Evolutionary conservation across 2,888 invertebrate genomes (phyloP), one percentile per base, ranked within the genome.

Genomic region (Lasioglossum villosulum): DNA sequence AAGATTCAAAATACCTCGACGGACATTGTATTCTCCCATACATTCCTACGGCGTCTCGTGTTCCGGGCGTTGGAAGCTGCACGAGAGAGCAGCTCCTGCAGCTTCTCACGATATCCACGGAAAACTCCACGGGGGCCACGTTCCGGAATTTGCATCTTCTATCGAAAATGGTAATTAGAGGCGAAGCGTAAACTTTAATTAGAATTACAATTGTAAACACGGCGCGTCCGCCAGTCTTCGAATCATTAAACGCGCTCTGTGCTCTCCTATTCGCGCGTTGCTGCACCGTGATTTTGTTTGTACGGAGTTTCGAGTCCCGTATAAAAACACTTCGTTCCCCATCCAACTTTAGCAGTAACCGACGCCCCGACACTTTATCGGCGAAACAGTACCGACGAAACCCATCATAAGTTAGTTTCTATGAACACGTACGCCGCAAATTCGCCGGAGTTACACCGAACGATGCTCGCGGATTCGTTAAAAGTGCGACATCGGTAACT

Each of bases 1-100:
- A 90, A 86, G 85, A 89, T 88, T 89, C 90, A 78, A 90, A 91
- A 91, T 91, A 90, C 87, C 89, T 87, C 72, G 83, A 82, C 83
- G 89, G 84, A 89, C 86, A 86, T 89, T 89, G 89, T 88, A 82
- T 86, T 80, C 80, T 66, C 63, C n/a, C 74, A 78, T 79, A 76
- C 86, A 88, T 89, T 89, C 89, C 88, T 81, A 86, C 79, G 71
- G 83, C 70, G 77, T 75, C 82, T 80, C 66, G 72, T 84, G 83
- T 82, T 82, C 78, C 76, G 63, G 63, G 16, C 45, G 39, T 78
- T 59, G 77, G 68, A n/a, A 30, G 52, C 56, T 27, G 45, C 56
- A 48, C 80, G 73, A 77, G 27, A 27, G 59, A 27, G 71, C 84
- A 74, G 76, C 78, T 78, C 37, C 71, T 71, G 71, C 45, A 78